These are phyloP conservation scores for Garra rufa DNA, from an alignment of 2,113 vertebrate species.

Conservation along the genomic window DNA sequence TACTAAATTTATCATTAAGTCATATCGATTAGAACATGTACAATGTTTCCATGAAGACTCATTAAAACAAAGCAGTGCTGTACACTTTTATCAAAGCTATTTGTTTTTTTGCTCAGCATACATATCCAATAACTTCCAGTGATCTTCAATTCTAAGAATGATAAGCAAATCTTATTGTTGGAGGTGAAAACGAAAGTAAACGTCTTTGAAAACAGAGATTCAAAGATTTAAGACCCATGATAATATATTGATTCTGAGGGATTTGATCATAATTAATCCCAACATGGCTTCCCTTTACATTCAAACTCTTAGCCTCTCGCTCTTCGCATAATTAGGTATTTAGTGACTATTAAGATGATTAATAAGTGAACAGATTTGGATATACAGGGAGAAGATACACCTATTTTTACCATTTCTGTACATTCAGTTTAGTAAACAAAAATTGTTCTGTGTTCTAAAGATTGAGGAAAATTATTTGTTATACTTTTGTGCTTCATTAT, in stretches of 20 bases:
- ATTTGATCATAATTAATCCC: conserved; percentile 38
- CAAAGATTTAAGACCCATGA: conserved; percentile 16
- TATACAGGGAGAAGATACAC: neutral
- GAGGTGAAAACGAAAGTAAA: neutral
- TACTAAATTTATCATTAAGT: neutral
- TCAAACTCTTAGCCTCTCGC: neutral
- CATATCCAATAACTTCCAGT: neutral
- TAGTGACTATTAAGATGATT: conserved; percentile 16
- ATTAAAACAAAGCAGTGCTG: neutral
- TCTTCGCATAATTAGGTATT: conserved; percentile 11
- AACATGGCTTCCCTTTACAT: conserved; percentile 10
- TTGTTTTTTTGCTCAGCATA: neutral
- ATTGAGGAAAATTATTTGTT: neutral
- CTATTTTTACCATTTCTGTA: neutral
- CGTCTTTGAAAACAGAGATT: neutral
- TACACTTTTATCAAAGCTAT: neutral
- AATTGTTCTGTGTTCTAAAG: neutral
- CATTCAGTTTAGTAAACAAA: too few species aligned
- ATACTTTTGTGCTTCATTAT: neutral
- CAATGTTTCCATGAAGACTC: neutral
- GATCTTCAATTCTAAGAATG: neutral
- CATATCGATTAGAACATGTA: neutral
- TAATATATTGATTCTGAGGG: neutral
- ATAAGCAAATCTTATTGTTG: conserved; percentile 22
- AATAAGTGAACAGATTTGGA: neutral